Evolutionary conservation across 2,888 invertebrate genomes (phyloP), one percentile per base, ranked within the genome.

Genomic region (Polymixis flavicincta): DNA sequence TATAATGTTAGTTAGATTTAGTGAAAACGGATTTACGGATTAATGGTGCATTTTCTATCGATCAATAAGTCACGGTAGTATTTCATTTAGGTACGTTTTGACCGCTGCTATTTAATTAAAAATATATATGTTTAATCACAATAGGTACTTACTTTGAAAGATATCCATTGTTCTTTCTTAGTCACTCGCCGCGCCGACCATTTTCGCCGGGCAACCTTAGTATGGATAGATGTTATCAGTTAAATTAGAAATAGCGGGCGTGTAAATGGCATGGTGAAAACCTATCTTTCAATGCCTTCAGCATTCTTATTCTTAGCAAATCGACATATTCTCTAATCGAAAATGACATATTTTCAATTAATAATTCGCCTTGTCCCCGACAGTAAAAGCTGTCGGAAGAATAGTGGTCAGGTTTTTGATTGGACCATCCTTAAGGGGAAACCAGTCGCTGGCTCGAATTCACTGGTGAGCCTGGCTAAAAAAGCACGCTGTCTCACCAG

Each of bases 101-200:
- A 64, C 14, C 48, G n/a, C 54, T 61, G 61, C 19, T 28, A 66
- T 65, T 50, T 50, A 65, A 32, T 57, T 63, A 76, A 76, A 54
- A 67, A 48, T 28, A 48, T 32, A 76, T 68, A 37, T 25, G 25
- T 55, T 61, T 50, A 50, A 50, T 77, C 8, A 76, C 69, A 76
- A 77, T 77, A 22, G 61, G 32, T 69, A 42, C 54, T 69, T 69
- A 42, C 54, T 69, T 69, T 42, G 32, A 55, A 71, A 28, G 14
- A 55, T 42, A 28, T 77, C 69, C 77, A 60, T 78, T 78, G 77
- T 72, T 66, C 54, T 60, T 60, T 14, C 42, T 60, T 55, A 78
- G n/a, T 60, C 59, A 78, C 19, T 59, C n/a, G 59, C 45, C 54
- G 37, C 50, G 50, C 4, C 14, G 19, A 19, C 7, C 45, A 11